These are phyloP conservation scores for Epirrita christyi DNA, from an alignment of 2,888 invertebrate genomes.

Conservation along the genomic window DNA sequence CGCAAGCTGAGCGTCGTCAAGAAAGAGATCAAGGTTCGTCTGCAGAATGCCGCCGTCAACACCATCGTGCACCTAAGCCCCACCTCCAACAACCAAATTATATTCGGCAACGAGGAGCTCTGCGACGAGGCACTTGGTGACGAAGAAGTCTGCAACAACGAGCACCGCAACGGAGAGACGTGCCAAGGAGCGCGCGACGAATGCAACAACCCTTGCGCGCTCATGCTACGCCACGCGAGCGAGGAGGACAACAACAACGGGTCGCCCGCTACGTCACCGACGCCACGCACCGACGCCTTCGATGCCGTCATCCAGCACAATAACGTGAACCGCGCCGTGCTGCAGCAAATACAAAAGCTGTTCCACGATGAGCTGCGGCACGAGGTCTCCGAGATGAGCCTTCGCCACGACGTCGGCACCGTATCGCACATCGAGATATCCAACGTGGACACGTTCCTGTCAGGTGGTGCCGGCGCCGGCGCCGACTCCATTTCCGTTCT, in stretches of 20 bases:
- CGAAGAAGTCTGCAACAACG: conserved; percentile 53
- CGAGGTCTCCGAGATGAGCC: conserved; percentile 46
- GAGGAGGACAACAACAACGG: conserved; percentile 56
- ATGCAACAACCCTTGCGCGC: conserved; percentile 48
- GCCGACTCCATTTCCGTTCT: conserved; percentile 1
- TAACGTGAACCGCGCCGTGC: conserved; percentile 68
- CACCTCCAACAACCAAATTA: conserved; percentile 77
- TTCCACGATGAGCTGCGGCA: conserved; percentile 69
- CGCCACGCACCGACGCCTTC: conserved; percentile 15
- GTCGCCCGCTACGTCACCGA: conserved; percentile 39
- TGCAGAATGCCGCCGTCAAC: conserved; percentile 78
- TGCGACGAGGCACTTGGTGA: conserved; percentile 48
- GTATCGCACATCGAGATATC: conserved; percentile 72
- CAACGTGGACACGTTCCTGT: conserved; percentile 69
- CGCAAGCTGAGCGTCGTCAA: conserved; percentile 74
- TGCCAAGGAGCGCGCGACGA: conserved; percentile 41
- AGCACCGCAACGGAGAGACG: not conserved
- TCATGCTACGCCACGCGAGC: conserved; percentile 44
- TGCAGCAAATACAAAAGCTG: conserved; percentile 76
- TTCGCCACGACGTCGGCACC: conserved; percentile 48
- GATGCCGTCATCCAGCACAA: conserved; percentile 49
- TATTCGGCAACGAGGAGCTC: conserved; percentile 77
- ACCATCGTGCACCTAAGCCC: conserved; percentile 80
- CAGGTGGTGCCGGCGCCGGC: conserved; percentile 46
- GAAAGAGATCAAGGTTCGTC: conserved; percentile 79